Evolutionary conservation across 2,888 invertebrate species (phyloP), one percentile per base, ranked within the genome.

Genomic region (Autographa gamma): DNA sequence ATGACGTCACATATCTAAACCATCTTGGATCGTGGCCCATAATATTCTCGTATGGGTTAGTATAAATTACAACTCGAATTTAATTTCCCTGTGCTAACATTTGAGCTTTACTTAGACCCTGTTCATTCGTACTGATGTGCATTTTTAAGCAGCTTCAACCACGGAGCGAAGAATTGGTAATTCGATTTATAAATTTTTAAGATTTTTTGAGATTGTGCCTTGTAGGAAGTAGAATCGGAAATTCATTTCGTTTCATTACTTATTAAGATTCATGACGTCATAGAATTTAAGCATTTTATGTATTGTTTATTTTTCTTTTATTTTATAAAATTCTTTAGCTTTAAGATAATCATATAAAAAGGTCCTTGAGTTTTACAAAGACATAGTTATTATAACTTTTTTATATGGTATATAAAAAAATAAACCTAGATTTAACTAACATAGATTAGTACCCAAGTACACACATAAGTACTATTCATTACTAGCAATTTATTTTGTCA

Each of bases 41-140:
- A 88, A 90, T 90, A 87, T 86, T 85, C 85, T 85, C 85, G 81
- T 87, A 87, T 86, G 88, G 86, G 88, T 90, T 85, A 86, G 86
- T 89, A 92, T 91, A 90, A 92, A 92, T 93, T 92, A 90, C 83
- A 89, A 90, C 88, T 88, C 80, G 82, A 90, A 91, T 90, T 91
- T 90, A 88, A 92, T 91, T 89, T 86, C 87, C 88, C 83, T 90
- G 89, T 90, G 88, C 85, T 85, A 89, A 90, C 89, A 89, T 91
- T 89, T 90, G 87, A 90, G 89, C 88, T 90, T 90, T 86, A 85
- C 88, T 88, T 87, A 89, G 81, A 79, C 79, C 86, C 67, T 41
- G 74, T 81, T 82, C 82, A 82, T 81, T 82, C 79, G 73, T 71
- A 69, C 32, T 71, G 70, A 69, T 72, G 73, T 74, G 79, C 75